Conservation (phyloP, 2,888 invertebrate species). For the Eristalis arbustorum region DNA sequence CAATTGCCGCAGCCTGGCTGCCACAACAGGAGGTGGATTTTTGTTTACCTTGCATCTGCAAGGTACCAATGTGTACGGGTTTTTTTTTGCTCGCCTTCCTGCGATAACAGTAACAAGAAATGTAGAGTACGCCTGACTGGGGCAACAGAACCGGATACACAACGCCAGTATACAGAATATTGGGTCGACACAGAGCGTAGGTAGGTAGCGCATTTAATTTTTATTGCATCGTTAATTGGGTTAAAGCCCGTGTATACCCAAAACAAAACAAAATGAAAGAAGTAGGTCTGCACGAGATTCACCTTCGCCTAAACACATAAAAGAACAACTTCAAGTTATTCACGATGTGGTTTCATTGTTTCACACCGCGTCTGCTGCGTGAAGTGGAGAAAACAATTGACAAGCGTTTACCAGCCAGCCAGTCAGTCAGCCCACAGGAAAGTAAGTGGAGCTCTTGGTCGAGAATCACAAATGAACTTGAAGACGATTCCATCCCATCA, state of each 20-base stretch:
- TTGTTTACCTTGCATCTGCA: slow-evolving; percentile 49
- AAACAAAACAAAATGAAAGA: slow-evolving; percentile 20
- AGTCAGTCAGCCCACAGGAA: slow-evolving; percentile 7
- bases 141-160: slow-evolving; percentile 56
- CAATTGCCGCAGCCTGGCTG: slow-evolving; percentile 34
- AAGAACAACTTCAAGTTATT: slow-evolving; percentile 34
- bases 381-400: slow-evolving; percentile 27
- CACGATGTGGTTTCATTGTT: slow-evolving; percentile 38
- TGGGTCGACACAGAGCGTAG: slow-evolving; percentile 20
- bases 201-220: slow-evolving; percentile 24
- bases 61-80: not conserved
- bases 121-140: slow-evolving; percentile 44
- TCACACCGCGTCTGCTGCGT: not conserved
- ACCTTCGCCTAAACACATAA: slow-evolving; percentile 12
- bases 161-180: slow-evolving; percentile 13
- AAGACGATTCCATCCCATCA: not conserved
- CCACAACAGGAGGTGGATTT: slow-evolving; percentile 28
- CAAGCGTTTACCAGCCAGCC: slow-evolving; percentile 1
- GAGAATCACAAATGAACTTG: slow-evolving; percentile 47
- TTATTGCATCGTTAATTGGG: slow-evolving; percentile 62
- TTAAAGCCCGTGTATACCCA: slow-evolving; percentile 37
- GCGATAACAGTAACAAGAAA: slow-evolving; percentile 30
- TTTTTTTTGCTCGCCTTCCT: not conserved
- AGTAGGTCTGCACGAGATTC: slow-evolving; percentile 57
- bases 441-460: slow-evolving; percentile 25